Percentiles rank a stretch among this genome's conserved stretches.
These are phyloP conservation scores for Tachypleus tridentatus DNA, from an alignment of 1,140 invertebrate species.

Conservation along the genomic window DNA sequence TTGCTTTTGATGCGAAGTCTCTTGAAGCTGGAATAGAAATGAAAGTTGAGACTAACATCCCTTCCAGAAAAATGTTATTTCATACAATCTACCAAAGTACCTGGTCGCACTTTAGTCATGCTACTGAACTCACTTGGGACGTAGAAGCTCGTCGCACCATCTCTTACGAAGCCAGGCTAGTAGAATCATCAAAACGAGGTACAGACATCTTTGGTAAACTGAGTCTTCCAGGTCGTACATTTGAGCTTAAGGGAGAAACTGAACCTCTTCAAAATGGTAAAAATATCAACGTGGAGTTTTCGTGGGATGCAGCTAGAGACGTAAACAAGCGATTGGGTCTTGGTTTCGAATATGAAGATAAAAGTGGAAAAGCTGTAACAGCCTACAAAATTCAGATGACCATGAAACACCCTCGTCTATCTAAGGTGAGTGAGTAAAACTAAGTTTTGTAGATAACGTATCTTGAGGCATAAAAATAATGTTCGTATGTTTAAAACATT, in stretches of 20 bases:
- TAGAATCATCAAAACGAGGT: slow-evolving; percentile 9
- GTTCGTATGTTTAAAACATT: no score
- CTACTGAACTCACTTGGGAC: slow-evolving; percentile 13
- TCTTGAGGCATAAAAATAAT: no score
- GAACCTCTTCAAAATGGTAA: background rate
- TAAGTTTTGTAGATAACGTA: no score
- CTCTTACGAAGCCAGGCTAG: slow-evolving; percentile 16
- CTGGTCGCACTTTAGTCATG: slow-evolving; percentile 8
- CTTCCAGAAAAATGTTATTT: slow-evolving; percentile 8
- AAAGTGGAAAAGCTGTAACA: slow-evolving; percentile 5
- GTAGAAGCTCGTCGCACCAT: slow-evolving; percentile 7
- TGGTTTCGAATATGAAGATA: slow-evolving; percentile 3
- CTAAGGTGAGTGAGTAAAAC: slow-evolving; percentile 8
- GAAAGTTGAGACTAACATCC: slow-evolving; percentile 7
- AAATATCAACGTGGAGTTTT: slow-evolving; percentile 18
- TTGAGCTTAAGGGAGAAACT: slow-evolving; percentile 20
- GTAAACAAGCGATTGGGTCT: slow-evolving; percentile 22
- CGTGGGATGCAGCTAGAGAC: slow-evolving; percentile 28
- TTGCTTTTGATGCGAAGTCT: slow-evolving; percentile 6
- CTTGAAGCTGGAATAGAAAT: slow-evolving; percentile 7
- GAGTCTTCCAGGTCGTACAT: slow-evolving; percentile 26
- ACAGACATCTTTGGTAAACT: slow-evolving; percentile 14
- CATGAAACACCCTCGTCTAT: slow-evolving; percentile 20
- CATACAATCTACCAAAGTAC: slow-evolving; percentile 7
- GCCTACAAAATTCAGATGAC: slow-evolving; percentile 12